phyloP scores from a whole-genome alignment of 2,113 vertebrate genomes.

The Bungarus multicinctus region DNA sequence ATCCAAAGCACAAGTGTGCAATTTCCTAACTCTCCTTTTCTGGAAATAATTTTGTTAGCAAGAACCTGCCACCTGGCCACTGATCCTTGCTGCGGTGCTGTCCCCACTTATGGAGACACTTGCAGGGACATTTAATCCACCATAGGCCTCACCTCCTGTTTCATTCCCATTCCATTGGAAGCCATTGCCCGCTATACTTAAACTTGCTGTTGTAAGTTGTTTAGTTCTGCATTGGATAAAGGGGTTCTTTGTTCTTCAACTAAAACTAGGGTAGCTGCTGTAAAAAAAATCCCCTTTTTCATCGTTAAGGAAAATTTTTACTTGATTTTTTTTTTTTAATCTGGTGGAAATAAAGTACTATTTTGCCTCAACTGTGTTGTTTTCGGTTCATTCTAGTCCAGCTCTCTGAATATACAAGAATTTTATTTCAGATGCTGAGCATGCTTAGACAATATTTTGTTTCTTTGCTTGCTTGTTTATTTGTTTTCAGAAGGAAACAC shows the following conservation, averaged over 20 bases:
- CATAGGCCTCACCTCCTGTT: neutral
- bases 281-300: neutral
- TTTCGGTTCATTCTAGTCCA: neutral
- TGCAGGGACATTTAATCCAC: neutral
- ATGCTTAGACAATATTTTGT: neutral
- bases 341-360: neutral
- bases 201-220: neutral
- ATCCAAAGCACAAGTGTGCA: neutral
- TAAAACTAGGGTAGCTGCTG: neutral
- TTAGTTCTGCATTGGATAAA: neutral
- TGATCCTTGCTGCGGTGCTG: neutral
- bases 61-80: neutral
- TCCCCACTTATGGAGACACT: neutral
- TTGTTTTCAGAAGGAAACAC: neutral
- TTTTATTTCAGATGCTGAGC: neutral
- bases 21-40: neutral
- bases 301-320: neutral
- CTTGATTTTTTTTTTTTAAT: neutral
- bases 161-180: neutral
- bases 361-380: neutral
- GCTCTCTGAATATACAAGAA: neutral
- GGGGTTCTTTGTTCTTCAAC: neutral
- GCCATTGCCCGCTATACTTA: neutral
- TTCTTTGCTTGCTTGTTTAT: neutral
- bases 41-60: neutral